phyloP scores from a whole-genome alignment of 2,888 invertebrate species.

The Sphinx pinastri region DNA sequence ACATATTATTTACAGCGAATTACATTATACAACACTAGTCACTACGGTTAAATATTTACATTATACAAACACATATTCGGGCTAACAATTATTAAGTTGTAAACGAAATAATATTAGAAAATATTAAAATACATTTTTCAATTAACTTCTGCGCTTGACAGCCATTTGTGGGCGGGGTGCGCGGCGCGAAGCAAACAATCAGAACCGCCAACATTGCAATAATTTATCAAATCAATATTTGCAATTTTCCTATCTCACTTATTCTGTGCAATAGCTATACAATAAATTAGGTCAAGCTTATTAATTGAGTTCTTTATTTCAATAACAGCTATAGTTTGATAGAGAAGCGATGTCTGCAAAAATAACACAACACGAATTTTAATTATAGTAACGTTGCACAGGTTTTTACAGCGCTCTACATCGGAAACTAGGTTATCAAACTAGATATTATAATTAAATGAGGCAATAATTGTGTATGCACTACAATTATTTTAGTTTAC shows the following conservation, averaged over 20 bases:
- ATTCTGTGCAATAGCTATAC: not conserved
- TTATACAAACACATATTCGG: conserved; percentile 29
- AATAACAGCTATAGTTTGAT: no score
- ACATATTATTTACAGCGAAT: conserved; percentile 1
- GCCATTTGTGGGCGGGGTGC: conserved; percentile 72
- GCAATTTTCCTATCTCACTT: not conserved
- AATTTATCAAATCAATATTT: conserved; percentile 35
- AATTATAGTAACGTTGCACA: no score
- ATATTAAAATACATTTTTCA: conserved; percentile 45
- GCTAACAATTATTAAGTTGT: conserved; percentile 28
- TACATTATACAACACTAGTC: not conserved
- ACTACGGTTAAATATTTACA: not conserved
- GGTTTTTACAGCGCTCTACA: no score
- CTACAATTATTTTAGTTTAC: no score
- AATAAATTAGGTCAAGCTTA: not conserved
- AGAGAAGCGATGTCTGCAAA: no score
- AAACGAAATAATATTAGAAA: conserved; percentile 32
- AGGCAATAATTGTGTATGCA: no score
- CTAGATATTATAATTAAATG: not conserved
- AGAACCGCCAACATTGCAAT: conserved; percentile 53
- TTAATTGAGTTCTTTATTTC: no score
- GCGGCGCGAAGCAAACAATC: conserved; percentile 64
- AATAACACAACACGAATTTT: no score
- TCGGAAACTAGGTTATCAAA: no score
- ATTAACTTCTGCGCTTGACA: conserved; percentile 57